phyloP scores from a whole-genome alignment of 2,888 invertebrate genomes.

The Eupithecia dodoneata region DNA sequence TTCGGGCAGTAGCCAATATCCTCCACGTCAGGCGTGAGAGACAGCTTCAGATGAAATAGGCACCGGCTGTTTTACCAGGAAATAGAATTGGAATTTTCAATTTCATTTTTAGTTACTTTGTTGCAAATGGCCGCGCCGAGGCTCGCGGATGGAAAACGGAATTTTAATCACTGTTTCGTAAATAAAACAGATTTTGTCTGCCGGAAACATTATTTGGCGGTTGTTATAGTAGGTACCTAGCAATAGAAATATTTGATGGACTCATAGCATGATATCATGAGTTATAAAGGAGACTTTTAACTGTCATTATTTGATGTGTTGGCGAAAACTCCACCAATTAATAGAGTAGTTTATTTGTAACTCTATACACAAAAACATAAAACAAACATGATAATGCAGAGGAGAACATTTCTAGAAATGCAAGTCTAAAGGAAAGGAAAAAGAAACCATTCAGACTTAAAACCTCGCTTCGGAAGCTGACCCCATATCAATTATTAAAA shows the following conservation, averaged over 20 bases:
- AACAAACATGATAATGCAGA: too few relatives aligned
- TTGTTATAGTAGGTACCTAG: neutral
- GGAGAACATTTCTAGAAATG: neutral
- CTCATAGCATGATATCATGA: neutral
- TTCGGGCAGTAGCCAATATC: constrained; percentile 77
- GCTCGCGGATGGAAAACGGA: constrained; percentile 35
- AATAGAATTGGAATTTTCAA: constrained; percentile 77
- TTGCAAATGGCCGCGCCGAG: constrained; percentile 57
- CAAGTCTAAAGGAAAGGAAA: neutral
- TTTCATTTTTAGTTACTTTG: constrained; percentile 72
- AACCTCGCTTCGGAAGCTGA: constrained; percentile 14
- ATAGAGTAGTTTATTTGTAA: neutral
- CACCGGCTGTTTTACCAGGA: constrained; percentile 77
- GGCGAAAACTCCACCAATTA: neutral
- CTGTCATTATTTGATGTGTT: neutral
- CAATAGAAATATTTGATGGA: neutral
- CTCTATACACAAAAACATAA: too few relatives aligned
- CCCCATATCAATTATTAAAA: constrained; percentile 35
- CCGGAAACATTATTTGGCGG: constrained; percentile 14
- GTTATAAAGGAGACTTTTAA: neutral
- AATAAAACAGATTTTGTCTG: constrained; percentile 15
- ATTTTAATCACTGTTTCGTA: constrained; percentile 32
- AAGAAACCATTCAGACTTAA: neutral
- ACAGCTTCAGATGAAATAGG: constrained; percentile 72
- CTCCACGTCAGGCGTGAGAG: constrained; percentile 75